A percentile compares a stretch with the other conserved stretches of the same genome.
phyloP scores from a whole-genome alignment of 2,797 vertebrate genomes.

The Phrynocephalus guinanensis region DNA sequence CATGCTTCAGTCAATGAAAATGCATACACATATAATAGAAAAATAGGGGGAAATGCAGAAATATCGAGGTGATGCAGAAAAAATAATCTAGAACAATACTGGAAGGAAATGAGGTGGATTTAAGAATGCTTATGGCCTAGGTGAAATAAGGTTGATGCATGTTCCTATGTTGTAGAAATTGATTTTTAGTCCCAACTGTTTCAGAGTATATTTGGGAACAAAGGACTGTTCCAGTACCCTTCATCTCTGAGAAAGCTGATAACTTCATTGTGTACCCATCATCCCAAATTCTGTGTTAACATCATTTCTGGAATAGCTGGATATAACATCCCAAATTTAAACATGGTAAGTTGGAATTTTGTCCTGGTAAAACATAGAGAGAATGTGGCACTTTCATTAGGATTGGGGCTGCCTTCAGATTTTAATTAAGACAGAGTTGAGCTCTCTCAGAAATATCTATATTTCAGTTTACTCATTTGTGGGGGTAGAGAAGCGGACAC shows the following conservation, averaged over 20 bases:
- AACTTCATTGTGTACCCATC: conserved; percentile 24
- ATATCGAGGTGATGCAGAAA: no score
- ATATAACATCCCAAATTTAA: conserved; percentile 53
- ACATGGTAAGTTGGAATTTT: conserved; percentile 36
- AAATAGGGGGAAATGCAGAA: not conserved
- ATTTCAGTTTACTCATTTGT: not conserved
- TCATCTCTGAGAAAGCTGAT: conserved; percentile 30
- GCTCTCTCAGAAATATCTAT: not conserved
- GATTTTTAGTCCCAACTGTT: not conserved
- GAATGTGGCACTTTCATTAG: not conserved
- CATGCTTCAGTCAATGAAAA: not conserved
- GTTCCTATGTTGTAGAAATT: not conserved
- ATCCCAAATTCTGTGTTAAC: conserved; percentile 54
- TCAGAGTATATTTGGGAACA: conserved; percentile 50
- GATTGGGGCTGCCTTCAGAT: not conserved
- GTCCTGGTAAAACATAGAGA: not conserved
- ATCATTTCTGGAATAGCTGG: conserved; percentile 49
- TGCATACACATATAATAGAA: not conserved
- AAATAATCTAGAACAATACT: no score
- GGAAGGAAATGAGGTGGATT: not conserved
- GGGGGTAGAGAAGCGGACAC: not conserved
- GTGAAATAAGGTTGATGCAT: not conserved
- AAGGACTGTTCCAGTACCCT: not conserved
- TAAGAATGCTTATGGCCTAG: not conserved
- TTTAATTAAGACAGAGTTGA: not conserved